Conservation (phyloP, 2,888 invertebrate genomes). For the Hermaeophaga mercurialis region DNA sequence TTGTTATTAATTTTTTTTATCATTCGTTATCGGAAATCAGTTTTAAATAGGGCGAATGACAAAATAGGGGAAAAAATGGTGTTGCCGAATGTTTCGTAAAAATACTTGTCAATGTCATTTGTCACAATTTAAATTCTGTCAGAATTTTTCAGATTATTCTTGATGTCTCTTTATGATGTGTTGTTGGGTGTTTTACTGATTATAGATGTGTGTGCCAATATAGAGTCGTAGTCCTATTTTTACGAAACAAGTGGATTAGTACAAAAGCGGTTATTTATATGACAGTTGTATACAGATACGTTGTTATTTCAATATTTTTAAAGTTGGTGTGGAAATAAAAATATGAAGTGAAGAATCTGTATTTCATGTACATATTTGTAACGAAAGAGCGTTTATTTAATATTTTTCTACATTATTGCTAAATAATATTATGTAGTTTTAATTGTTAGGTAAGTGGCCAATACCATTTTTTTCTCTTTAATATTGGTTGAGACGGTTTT, state of each 20-base stretch:
- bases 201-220: background rate
- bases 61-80: conserved; percentile 5
- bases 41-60: conserved; percentile 11
- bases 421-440: background rate
- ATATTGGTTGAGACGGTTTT: conserved; percentile 11
- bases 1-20: conserved; percentile 15
- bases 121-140: too few relatives aligned
- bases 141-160: too few relatives aligned
- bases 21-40: background rate
- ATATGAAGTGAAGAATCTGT: background rate
- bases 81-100: conserved; percentile 4
- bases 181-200: too few relatives aligned
- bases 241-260: conserved; percentile 8
- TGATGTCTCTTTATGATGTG: too few relatives aligned
- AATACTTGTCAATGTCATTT: background rate
- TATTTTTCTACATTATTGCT: conserved; percentile 10
- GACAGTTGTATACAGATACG: conserved; percentile 1
- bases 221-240: conserved; percentile 3
- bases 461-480: background rate
- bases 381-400: too few relatives aligned
- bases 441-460: too few relatives aligned
- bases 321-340: too few relatives aligned
- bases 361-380: background rate
- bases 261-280: conserved; percentile 1
- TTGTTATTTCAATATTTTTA: too few relatives aligned